phyloP scores from a whole-genome alignment of 2,888 invertebrate species.

The Chesias legatella region DNA sequence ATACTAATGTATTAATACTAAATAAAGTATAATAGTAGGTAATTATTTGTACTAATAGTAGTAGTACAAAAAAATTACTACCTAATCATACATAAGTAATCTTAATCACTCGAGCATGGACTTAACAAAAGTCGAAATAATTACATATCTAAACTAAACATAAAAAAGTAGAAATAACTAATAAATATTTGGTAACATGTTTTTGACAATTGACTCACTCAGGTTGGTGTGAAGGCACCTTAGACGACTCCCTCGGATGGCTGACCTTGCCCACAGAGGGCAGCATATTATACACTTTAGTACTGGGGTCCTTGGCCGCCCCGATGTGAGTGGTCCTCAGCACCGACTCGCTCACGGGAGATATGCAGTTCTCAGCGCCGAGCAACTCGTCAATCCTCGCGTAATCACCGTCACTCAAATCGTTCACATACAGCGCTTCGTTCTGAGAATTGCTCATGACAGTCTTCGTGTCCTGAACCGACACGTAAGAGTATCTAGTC shows the following conservation, averaged over 20 bases:
- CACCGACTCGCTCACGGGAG: slow-evolving; percentile 60
- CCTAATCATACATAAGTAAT: too few relatives aligned
- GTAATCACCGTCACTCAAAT: slow-evolving; percentile 67
- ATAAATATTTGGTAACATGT: too few relatives aligned
- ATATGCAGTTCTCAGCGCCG: slow-evolving; percentile 68
- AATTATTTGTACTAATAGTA: too few relatives aligned
- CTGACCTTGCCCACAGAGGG: slow-evolving; percentile 68
- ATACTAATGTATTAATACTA: too few relatives aligned
- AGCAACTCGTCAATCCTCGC: slow-evolving; percentile 70
- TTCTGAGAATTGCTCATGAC: slow-evolving; percentile 75
- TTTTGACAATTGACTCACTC: slow-evolving; percentile 60
- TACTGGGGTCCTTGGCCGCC: slow-evolving; percentile 41
- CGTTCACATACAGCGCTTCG: slow-evolving; percentile 67
- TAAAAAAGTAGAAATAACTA: too few relatives aligned
- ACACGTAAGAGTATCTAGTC: slow-evolving; percentile 70
- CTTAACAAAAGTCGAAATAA: too few relatives aligned
- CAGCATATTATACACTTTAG: slow-evolving; percentile 63
- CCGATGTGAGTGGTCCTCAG: slow-evolving; percentile 71
- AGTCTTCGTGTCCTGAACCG: slow-evolving; percentile 68
- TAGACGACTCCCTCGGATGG: slow-evolving; percentile 56
- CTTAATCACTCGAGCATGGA: too few relatives aligned
- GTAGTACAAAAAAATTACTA: too few relatives aligned
- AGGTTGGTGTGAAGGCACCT: slow-evolving; percentile 60
- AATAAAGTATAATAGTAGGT: too few relatives aligned
- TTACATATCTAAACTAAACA: too few relatives aligned